Evolutionary conservation across 1,140 invertebrate species (phyloP), one percentile per base, ranked within the genome.

Genomic region (Macrosteles quadrilineatus): DNA sequence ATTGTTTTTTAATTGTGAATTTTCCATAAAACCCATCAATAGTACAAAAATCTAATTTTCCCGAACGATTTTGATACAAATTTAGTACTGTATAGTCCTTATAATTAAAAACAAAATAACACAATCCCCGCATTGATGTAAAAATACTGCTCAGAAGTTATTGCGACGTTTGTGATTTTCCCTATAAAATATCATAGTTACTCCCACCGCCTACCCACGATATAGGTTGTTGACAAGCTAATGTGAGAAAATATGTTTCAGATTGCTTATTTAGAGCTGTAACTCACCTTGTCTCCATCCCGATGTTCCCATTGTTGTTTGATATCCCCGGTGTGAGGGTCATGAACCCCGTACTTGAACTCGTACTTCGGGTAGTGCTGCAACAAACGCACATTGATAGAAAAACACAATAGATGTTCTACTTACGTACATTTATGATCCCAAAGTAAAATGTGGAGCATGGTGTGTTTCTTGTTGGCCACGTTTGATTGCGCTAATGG

Each of bases 261-360:
- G 36, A 6, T 40, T 17, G 6, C 36, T 40, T 9, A 9, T 17
- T 17, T 40, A 9, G 6, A 9, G 6, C 6, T 40, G 17, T 17
- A 40, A 40, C 36, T 9, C 12, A 73, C 72, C 6, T 69, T 67
- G 45, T 75, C 75, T n/a, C 76, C 76, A 43, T 76, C 76, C 4
- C 76, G 68, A 63, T 73, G 67, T 65, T 81, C 80, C 73, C 76
- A 78, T 70, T 80, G 79, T 43, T 74, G 73, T 32, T 81, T 77
- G 62, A 79, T 74, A 63, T 81, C 79, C 21, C 79, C 78, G 43
- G 76, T 77, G 55, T 80, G 75, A 4, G 73, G 74, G 69, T 81
- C 78, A 66, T 79, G 75, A 14, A 81, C 80, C 27, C 76, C 78
- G 71, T 81, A 81, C 70, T 78, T 75, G 74, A 79, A 81, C 21